Evolutionary conservation across 2,888 invertebrate genomes (phyloP).

Genomic region (Panopea generosa): DNA sequence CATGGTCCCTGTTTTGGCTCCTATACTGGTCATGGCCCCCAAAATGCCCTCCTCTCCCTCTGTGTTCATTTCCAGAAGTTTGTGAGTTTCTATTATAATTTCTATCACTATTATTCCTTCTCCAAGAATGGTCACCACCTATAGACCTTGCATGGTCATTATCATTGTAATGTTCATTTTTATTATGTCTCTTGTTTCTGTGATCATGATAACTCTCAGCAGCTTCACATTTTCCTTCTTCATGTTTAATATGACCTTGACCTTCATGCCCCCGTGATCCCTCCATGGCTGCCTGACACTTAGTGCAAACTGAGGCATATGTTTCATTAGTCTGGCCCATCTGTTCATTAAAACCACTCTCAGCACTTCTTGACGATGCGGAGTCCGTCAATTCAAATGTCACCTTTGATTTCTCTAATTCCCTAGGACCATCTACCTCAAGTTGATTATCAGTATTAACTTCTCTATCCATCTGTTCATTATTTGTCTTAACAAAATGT

Average conservation of each 20-base stretch:
- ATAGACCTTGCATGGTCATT: neutral
- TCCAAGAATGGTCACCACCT: neutral
- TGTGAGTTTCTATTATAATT: neutral
- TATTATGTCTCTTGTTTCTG: neutral
- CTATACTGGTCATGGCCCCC: slow-evolving; percentile 1
- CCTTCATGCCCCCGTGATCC: slow-evolving; percentile 6
- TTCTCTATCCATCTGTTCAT: neutral
- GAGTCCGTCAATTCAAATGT: slow-evolving; percentile 69
- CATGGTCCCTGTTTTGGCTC: slow-evolving; percentile 9
- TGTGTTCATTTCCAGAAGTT: too few relatives aligned
- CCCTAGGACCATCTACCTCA: neutral
- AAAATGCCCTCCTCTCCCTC: too few relatives aligned
- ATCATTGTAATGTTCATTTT: slow-evolving; percentile 4
- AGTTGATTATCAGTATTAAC: neutral
- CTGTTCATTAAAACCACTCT: slow-evolving; percentile 76
- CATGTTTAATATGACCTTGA: neutral
- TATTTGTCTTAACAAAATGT: neutral
- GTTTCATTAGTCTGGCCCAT: slow-evolving; percentile 38
- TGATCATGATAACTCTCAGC: neutral
- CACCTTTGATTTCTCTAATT: slow-evolving; percentile 54
- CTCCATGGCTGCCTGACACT: slow-evolving; percentile 54
- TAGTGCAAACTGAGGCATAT: slow-evolving; percentile 74
- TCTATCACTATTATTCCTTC: slow-evolving; percentile 6
- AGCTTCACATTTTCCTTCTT: slow-evolving; percentile 4
- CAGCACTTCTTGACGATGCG: slow-evolving; percentile 70